A percentile compares a stretch with the other conserved stretches of the same genome.
Evolutionary conservation across 2,888 invertebrate species (phyloP).

Genomic region (Diachrysia chrysitis): DNA sequence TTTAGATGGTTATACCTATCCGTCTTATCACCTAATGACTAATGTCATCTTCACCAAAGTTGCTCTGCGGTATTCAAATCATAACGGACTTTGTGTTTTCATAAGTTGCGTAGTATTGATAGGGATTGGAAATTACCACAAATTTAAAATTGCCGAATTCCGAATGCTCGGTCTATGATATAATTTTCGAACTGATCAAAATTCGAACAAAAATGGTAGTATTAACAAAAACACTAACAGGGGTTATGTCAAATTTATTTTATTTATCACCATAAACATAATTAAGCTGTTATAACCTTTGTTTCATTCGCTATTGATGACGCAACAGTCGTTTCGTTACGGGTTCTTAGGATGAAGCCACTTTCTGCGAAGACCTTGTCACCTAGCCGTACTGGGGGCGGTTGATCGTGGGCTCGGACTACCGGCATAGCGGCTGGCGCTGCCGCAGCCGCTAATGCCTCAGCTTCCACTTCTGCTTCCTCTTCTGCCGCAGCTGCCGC

Average conservation of each 20-base stretch:
- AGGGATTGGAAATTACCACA: too few relatives aligned
- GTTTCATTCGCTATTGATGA: slow-evolving; percentile 36
- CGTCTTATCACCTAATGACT: too few relatives aligned
- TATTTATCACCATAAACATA: slow-evolving; percentile 27
- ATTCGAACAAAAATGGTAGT: not conserved
- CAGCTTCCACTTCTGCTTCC: slow-evolving; percentile 10
- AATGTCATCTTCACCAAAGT: not conserved
- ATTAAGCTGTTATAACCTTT: slow-evolving; percentile 26
- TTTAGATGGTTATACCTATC: not conserved
- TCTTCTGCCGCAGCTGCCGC: slow-evolving; percentile 40
- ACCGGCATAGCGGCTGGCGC: slow-evolving; percentile 37
- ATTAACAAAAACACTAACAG: not conserved
- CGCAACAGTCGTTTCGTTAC: slow-evolving; percentile 54
- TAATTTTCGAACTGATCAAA: not conserved
- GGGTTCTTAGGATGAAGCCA: slow-evolving; percentile 71
- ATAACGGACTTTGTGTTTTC: not conserved
- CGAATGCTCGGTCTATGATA: not conserved
- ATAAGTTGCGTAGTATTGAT: too few relatives aligned
- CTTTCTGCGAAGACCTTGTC: slow-evolving; percentile 74
- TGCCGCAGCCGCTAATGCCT: slow-evolving; percentile 24
- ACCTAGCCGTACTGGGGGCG: slow-evolving; percentile 46
- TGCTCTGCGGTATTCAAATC: not conserved
- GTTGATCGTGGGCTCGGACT: slow-evolving; percentile 56
- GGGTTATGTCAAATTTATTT: slow-evolving; percentile 18
- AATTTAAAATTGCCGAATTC: too few relatives aligned